Base-by-base conservation (phyloP, 2,888 invertebrate genomes). In the Baccha elongata region DNA sequence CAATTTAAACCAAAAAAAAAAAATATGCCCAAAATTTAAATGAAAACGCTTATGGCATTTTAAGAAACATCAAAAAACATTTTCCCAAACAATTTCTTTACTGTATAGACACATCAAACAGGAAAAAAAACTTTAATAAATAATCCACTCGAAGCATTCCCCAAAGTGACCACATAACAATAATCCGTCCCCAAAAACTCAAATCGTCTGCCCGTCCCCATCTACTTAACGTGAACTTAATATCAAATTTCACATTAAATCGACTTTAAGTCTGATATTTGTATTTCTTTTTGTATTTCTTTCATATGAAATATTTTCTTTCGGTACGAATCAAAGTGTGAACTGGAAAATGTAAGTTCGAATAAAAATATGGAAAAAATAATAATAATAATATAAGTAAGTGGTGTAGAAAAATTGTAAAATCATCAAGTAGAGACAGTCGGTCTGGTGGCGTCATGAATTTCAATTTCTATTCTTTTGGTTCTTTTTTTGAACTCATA, bases 401-500 rank as follows among this genome's bases (percentile, higher is more conserved):
- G 78, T 83, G 83, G 78, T 72, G 78, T 83, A 78, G 72, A 78
- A 78, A 83, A 83, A 83, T 78, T 76, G 83, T 78, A 72, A 55
- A 83, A 78, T 83, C 83, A 83, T 83, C 78, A 68, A 73, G 83
- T 83, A 83, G 83, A 83, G 83, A 83, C 83, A 76, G 62, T 78
- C 83, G 78, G 83, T 83, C 83, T 83, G 83, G 83, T 73, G 83
- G 83, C 83, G 83, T 83, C 83, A 83, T 83, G 83, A 83, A 83
- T 83, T 83, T 83, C 83, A 83, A 83, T 83, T 60, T 83, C 62
- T 78, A 76, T 76, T 76, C 72, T 83, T 69, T 67, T 67, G 37
- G 40, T 64, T 65, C 50, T 65, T 32, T 17, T 26, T 29, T 44
- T 44, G 3, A 32, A 32, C 5, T n/a, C n/a, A n/a, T n/a, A n/a